Evolutionary conservation across 1,140 invertebrate species (phyloP).

Genomic region (Lordiphosa stackelbergi): DNA sequence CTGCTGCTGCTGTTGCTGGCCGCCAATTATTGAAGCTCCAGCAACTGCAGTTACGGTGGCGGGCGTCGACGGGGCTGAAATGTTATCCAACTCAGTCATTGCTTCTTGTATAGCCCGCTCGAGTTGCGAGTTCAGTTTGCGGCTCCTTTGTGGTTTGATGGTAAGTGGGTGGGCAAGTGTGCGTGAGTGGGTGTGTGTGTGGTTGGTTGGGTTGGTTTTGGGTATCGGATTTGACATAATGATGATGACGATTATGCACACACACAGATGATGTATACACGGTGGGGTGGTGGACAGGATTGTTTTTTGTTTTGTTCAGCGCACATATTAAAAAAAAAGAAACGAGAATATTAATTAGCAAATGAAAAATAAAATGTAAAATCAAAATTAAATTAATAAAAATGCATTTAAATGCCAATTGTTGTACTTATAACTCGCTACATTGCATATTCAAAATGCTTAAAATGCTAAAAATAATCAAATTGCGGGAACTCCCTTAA

Average conservation of each 20-base stretch:
- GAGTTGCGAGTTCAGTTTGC: conserved; percentile 91
- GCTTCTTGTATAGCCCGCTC: conserved; percentile 94
- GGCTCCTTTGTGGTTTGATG: conserved; percentile 81
- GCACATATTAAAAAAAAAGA: conserved; percentile 59
- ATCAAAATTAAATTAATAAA: conserved; percentile 63
- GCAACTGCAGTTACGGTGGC: conserved; percentile 31
- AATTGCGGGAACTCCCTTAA: too few relatives aligned
- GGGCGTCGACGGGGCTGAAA: conserved; percentile 71
- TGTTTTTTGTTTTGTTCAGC: conserved; percentile 60
- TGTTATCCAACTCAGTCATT: conserved; percentile 88
- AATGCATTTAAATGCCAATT: conserved; percentile 56
- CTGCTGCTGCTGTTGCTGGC: conserved; percentile 32
- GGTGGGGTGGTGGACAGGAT: conserved; percentile 49
- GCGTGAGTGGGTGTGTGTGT: conserved; percentile 44
- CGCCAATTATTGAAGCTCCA: conserved; percentile 29
- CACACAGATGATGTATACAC: conserved; percentile 52
- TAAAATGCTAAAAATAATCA: conserved; percentile 28
- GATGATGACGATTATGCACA: conserved; percentile 53
- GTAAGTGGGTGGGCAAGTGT: conserved; percentile 22
- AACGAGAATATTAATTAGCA: conserved; percentile 72
- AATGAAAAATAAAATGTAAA: conserved; percentile 50
- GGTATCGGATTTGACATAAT: conserved; percentile 41
- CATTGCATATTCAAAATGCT: conserved; percentile 25
- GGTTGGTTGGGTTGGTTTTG: conserved; percentile 43
- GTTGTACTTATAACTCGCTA: conserved; percentile 7